Conservation (phyloP, 1,140 invertebrate species). For the Ceratina australensis region DNA sequence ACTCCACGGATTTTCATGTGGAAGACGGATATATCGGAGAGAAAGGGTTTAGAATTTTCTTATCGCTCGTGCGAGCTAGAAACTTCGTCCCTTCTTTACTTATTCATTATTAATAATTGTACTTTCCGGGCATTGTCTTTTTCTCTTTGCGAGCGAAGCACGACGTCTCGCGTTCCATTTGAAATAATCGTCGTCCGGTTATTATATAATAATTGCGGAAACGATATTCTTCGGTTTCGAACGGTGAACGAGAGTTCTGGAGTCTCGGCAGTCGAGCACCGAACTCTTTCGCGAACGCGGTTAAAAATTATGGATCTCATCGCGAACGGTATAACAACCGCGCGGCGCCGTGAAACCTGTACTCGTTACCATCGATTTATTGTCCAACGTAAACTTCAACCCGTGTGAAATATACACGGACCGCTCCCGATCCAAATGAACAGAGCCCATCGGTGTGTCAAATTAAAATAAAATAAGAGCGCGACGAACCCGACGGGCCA, state of each 20-base stretch:
- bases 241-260: background rate
- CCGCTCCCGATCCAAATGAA: slow-evolving; percentile 26
- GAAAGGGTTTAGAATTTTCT: too few relatives aligned
- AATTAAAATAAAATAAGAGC: slow-evolving; percentile 32
- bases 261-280: slow-evolving; percentile 18
- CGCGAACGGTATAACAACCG: background rate
- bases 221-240: background rate
- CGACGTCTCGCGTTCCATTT: background rate
- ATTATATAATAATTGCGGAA: background rate
- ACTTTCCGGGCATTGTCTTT: background rate
- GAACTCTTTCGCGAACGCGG: slow-evolving; percentile 2
- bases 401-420: slow-evolving; percentile 18
- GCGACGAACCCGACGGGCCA: background rate
- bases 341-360: slow-evolving; percentile 3
- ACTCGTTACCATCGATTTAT: slow-evolving; percentile 47
- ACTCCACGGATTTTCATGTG: too few relatives aligned
- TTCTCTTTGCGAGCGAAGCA: background rate
- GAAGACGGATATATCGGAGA: too few relatives aligned
- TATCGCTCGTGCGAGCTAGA: background rate
- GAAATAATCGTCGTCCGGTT: background rate
- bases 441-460: slow-evolving; percentile 24
- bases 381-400: slow-evolving; percentile 17
- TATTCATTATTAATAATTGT: background rate
- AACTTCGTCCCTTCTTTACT: background rate
- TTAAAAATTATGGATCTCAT: slow-evolving; percentile 33